These are phyloP conservation scores for Fundulus diaphanus DNA, from an alignment of 2,797 vertebrate genomes.

Conservation along the genomic window DNA sequence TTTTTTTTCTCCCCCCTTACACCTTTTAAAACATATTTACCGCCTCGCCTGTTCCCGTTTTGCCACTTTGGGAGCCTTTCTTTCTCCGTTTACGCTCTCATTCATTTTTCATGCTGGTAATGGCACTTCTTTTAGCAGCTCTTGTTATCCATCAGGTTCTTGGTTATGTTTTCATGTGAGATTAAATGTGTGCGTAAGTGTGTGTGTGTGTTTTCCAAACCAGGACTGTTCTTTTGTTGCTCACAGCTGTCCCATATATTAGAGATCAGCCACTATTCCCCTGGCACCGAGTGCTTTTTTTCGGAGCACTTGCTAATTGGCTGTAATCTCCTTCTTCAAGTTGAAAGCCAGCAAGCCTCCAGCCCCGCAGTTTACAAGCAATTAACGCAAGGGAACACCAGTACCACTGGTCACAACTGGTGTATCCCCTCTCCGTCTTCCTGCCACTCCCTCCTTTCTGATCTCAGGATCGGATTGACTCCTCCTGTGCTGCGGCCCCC, in stretches of 20 bases:
- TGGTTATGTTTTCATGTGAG: slow-evolving; percentile 59
- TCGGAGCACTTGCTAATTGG: slow-evolving; percentile 81
- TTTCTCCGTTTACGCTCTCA: slow-evolving; percentile 56
- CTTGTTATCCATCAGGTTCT: slow-evolving; percentile 58
- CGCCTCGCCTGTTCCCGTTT: slow-evolving; percentile 64
- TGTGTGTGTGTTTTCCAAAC: slow-evolving; percentile 66
- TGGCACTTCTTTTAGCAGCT: slow-evolving; percentile 63
- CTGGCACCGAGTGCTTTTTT: slow-evolving; percentile 67
- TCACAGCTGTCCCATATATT: slow-evolving; percentile 76
- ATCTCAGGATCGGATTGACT: slow-evolving; percentile 55
- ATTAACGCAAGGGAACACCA: slow-evolving; percentile 76
- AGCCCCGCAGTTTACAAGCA: slow-evolving; percentile 79
- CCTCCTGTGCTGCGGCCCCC: slow-evolving; percentile 54
- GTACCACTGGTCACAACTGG: slow-evolving; percentile 68
- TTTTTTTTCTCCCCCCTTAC: slow-evolving; percentile 40
- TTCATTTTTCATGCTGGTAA: slow-evolving; percentile 74
- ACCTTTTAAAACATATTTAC: slow-evolving; percentile 80
- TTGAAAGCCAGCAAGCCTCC: slow-evolving; percentile 76
- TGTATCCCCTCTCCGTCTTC: slow-evolving; percentile 55
- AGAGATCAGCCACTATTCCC: slow-evolving; percentile 75
- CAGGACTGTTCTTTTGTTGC: slow-evolving; percentile 75
- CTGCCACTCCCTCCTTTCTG: slow-evolving; percentile 55
- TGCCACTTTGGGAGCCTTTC: slow-evolving; percentile 68
- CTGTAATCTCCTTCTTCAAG: slow-evolving; percentile 82
- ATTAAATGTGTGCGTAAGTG: slow-evolving; percentile 53